These are phyloP conservation scores for Ips typographus DNA, from an alignment of 1,140 invertebrate species.

Conservation along the genomic window DNA sequence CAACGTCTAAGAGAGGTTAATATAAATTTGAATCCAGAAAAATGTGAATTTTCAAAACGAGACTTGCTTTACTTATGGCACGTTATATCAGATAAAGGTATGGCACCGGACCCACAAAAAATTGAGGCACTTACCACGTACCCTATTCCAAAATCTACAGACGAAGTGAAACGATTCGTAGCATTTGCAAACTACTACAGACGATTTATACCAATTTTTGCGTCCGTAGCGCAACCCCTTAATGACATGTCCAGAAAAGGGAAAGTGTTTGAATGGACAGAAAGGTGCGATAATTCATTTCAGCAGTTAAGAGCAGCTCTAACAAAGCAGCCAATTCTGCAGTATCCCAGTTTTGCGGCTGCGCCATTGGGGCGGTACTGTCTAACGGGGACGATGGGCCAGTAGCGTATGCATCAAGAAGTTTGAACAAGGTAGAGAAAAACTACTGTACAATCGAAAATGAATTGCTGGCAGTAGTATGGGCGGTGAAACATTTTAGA, in stretches of 20 bases:
- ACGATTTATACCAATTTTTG: slow-evolving; percentile 46
- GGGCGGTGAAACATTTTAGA: too few relatives aligned
- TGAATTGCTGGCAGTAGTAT: too few relatives aligned
- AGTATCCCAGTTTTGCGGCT: slow-evolving; percentile 47
- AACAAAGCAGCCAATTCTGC: slow-evolving; percentile 46
- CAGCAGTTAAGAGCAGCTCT: slow-evolving; percentile 40
- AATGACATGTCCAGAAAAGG: slow-evolving; percentile 44
- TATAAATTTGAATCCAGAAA: slow-evolving; percentile 54
- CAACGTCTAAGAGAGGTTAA: slow-evolving; percentile 45
- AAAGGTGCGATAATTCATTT: slow-evolving; percentile 36
- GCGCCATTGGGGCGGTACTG: not conserved
- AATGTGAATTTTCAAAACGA: slow-evolving; percentile 54
- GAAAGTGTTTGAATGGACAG: slow-evolving; percentile 35
- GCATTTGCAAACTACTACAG: slow-evolving; percentile 47
- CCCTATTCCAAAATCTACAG: slow-evolving; percentile 36
- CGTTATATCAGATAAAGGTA: slow-evolving; percentile 50
- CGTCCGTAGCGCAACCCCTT: slow-evolving; percentile 43
- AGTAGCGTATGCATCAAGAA: not conserved
- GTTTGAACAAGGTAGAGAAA: too few relatives aligned
- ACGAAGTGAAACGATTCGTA: slow-evolving; percentile 50
- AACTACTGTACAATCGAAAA: too few relatives aligned
- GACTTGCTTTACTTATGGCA: slow-evolving; percentile 55
- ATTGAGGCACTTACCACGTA: slow-evolving; percentile 46
- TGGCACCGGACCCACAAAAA: slow-evolving; percentile 51
- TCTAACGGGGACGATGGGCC: not conserved